phyloP scores from a whole-genome alignment of 2,888 invertebrate genomes.

The Xanthorhoe designata region DNA sequence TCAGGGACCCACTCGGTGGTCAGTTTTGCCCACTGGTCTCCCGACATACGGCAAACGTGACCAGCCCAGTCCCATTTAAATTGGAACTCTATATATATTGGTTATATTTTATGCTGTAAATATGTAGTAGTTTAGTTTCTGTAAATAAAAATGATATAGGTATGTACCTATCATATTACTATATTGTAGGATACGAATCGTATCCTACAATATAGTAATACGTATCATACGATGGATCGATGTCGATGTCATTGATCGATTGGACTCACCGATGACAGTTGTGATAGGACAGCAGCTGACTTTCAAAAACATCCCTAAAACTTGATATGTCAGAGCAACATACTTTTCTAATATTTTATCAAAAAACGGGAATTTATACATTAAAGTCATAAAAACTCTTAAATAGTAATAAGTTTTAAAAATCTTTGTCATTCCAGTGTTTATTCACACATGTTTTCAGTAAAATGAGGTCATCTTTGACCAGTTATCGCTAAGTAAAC shows the following conservation, averaged over 20 bases:
- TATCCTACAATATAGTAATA: no score
- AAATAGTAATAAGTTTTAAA: slow-evolving; percentile 40
- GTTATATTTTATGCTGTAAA: no score
- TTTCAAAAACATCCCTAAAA: slow-evolving; percentile 7
- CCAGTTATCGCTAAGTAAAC: slow-evolving; percentile 73
- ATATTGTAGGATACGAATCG: no score
- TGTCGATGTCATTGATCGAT: slow-evolving; percentile 1
- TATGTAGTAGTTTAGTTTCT: no score
- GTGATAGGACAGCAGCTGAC: slow-evolving; percentile 8
- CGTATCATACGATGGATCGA: no score
- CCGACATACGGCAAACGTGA: no score
- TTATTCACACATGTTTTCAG: slow-evolving; percentile 59
- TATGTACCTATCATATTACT: no score
- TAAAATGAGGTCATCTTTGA: slow-evolving; percentile 67
- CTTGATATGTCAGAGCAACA: slow-evolving; percentile 19
- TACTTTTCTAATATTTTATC: slow-evolving; percentile 27
- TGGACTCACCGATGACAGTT: not conserved
- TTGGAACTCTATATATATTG: no score
- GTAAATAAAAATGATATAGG: no score
- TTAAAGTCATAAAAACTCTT: slow-evolving; percentile 29
- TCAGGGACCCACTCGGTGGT: no score
- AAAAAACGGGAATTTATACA: slow-evolving; percentile 28
- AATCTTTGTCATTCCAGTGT: slow-evolving; percentile 69
- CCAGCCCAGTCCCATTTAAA: no score
- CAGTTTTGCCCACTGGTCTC: no score